These are phyloP conservation scores for Siniperca chuatsi DNA, from an alignment of 2,113 vertebrate species.

Conservation along the genomic window DNA sequence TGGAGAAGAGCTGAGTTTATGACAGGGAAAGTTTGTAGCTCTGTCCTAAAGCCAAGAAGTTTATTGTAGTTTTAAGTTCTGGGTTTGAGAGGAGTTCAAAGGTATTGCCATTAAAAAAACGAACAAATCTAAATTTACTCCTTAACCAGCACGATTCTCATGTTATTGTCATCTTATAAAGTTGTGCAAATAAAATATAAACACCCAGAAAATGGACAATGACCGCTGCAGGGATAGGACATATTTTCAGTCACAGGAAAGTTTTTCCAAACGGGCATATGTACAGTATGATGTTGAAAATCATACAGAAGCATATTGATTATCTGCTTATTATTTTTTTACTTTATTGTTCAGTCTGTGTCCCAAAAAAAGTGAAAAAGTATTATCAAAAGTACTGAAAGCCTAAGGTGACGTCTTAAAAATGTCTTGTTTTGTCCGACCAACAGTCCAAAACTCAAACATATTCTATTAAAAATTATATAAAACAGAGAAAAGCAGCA, in stretches of 20 bases:
- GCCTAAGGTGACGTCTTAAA: neutral
- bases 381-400: neutral
- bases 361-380: neutral
- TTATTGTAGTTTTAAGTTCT: neutral
- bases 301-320: neutral
- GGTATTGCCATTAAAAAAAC: neutral
- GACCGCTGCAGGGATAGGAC: neutral
- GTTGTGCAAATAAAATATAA: neutral
- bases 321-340: neutral
- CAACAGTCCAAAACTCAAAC: neutral
- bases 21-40: neutral
- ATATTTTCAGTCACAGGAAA: neutral
- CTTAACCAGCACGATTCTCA: too few relatives aligned
- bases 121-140: neutral
- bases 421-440: neutral
- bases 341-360: neutral
- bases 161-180: neutral
- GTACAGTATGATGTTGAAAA: too few relatives aligned
- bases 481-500: neutral
- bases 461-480: neutral
- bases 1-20: neutral
- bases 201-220: neutral
- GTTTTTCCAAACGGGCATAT: too few relatives aligned
- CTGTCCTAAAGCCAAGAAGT: neutral
- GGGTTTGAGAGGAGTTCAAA: constrained; percentile 19